Percentiles rank a stretch among this genome's conserved stretches.
These are phyloP conservation scores for Corvus moneduloides DNA, from an alignment of 2,113 vertebrate species.

Conservation along the genomic window DNA sequence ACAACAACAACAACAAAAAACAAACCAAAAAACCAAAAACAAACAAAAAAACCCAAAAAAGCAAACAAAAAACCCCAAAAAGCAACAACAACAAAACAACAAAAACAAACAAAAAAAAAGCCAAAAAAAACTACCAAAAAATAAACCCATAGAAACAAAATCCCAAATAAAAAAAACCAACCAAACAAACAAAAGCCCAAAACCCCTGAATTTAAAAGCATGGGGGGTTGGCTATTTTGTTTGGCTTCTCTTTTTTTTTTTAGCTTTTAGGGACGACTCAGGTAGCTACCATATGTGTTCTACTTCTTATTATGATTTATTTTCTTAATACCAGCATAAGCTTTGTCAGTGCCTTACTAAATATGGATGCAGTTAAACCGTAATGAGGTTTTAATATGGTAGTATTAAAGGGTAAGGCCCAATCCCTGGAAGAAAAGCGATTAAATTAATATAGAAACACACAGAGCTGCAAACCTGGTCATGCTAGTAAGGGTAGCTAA, in stretches of 20 bases:
- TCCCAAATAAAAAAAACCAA: not conserved
- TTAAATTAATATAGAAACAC: not conserved
- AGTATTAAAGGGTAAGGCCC: not conserved
- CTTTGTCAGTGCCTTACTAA: not conserved
- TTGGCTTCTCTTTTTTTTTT: not conserved
- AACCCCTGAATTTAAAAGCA: not conserved
- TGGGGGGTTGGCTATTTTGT: not conserved
- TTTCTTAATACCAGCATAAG: not conserved
- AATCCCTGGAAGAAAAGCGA: not conserved
- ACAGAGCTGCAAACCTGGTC: not conserved
- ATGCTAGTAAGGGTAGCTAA: not conserved
- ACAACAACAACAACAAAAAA: not conserved
- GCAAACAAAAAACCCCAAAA: not conserved
- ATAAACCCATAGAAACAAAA: not conserved
- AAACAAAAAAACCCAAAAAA: not conserved
- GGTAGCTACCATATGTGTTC: not conserved
- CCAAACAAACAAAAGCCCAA: fast-evolving
- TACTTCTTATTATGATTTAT: not conserved
- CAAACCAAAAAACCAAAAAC: not conserved
- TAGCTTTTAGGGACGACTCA: not conserved
- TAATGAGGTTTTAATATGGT: not conserved
- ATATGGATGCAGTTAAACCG: not conserved
- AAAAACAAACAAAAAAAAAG: not conserved
- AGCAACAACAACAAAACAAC: not conserved
- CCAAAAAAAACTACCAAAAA: too few relatives aligned